Conservation (phyloP, 2,797 vertebrate species). For the Meriones psammophilus region DNA sequence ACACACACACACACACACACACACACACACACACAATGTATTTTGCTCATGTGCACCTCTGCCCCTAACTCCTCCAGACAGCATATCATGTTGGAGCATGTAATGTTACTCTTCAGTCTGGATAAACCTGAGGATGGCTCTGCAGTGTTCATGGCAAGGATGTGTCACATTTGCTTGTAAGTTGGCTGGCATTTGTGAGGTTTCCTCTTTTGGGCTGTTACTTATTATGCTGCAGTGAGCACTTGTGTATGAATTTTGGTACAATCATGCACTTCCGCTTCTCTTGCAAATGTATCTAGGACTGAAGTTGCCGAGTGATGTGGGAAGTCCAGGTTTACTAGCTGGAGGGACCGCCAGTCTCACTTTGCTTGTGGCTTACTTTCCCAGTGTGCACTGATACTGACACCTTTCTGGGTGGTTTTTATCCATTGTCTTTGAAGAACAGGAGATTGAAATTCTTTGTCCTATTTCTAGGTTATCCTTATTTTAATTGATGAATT, state of each 20-base stretch:
- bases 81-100: background rate
- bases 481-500: slow-evolving; percentile 1
- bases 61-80: background rate
- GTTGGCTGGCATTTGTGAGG: background rate
- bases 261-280: background rate
- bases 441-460: background rate
- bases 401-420: background rate
- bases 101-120: background rate
- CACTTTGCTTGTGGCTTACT: background rate
- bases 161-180: background rate
- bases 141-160: background rate
- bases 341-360: background rate
- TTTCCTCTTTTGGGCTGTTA: background rate
- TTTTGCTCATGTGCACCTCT: background rate
- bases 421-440: background rate
- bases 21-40: too few species aligned
- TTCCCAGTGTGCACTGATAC: background rate
- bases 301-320: background rate
- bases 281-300: background rate
- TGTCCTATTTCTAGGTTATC: background rate
- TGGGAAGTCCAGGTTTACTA: background rate
- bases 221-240: background rate
- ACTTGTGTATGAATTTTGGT: background rate
- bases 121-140: too few species aligned
- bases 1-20: too few species aligned